Conservation (phyloP, 2,113 vertebrate genomes). For the Psephotus haematonotus region DNA sequence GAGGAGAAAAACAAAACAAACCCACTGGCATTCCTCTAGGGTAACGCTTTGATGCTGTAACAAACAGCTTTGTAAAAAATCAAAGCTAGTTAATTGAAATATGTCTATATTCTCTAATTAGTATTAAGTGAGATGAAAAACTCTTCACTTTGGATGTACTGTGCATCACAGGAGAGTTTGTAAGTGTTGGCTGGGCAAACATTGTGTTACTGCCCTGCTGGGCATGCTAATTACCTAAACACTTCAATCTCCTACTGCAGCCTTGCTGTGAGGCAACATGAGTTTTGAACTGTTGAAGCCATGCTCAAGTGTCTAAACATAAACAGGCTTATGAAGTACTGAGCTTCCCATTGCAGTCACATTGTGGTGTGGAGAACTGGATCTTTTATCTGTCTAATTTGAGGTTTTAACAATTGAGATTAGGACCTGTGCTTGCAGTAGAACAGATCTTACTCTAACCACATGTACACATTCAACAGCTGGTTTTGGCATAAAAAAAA, state of each 20-base stretch:
- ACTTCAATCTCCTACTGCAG: background rate
- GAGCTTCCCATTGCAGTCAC: background rate
- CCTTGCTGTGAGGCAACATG: background rate
- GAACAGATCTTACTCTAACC: background rate
- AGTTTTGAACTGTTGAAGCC: background rate
- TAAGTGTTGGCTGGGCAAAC: background rate
- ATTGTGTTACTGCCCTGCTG: background rate
- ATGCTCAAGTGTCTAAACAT: background rate
- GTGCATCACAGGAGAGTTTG: background rate
- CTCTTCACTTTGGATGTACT: background rate
- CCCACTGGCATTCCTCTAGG: background rate
- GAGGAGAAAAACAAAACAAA: background rate
- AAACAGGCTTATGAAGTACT: background rate
- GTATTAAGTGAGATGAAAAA: constrained; percentile 9
- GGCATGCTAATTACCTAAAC: background rate
- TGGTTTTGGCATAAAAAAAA: background rate
- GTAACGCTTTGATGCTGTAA: background rate
- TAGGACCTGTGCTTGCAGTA: background rate
- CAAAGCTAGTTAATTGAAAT: constrained; percentile 26
- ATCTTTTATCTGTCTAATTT: background rate
- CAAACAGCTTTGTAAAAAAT: constrained; percentile 17
- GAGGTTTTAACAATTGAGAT: background rate
- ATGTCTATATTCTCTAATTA: background rate
- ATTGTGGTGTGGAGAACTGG: background rate
- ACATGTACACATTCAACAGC: background rate